Percentiles rank a stretch among this genome's conserved stretches.
Conservation (phyloP, 2,888 invertebrate genomes). For the Synergus umbraculus region DNA sequence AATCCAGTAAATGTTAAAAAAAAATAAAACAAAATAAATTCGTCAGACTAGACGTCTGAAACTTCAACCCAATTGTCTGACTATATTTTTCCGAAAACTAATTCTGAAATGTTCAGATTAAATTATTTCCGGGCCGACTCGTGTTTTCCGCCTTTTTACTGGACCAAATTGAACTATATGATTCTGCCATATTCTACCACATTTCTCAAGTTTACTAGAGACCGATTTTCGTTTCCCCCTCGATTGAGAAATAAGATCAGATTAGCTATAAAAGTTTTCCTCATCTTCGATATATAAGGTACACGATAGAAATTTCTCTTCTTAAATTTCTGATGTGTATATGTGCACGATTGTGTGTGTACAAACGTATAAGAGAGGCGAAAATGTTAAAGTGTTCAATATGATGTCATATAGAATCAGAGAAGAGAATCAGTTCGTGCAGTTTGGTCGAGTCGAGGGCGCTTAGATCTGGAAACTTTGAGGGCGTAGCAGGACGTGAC, state of each 20-base stretch:
- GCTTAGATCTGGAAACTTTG: constrained; percentile 27
- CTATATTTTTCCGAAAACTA: no score
- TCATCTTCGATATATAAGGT: constrained; percentile 20
- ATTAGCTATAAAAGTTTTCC: constrained; percentile 29
- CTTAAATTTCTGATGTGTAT: neutral
- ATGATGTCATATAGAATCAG: constrained; percentile 22
- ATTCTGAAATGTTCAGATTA: neutral
- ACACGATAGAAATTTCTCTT: constrained; percentile 17
- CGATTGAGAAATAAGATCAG: constrained; percentile 28
- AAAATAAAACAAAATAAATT: no score
- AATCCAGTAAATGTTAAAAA: no score
- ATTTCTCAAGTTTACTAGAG: neutral
- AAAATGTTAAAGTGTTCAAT: constrained; percentile 26
- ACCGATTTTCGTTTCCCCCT: constrained; percentile 6
- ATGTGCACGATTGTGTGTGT: neutral
- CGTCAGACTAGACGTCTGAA: no score
- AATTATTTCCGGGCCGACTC: neutral
- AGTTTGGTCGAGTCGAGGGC: constrained; percentile 27
- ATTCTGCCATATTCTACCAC: neutral
- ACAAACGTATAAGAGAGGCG: neutral
- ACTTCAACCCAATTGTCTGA: no score
- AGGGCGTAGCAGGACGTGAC: constrained; percentile 39
- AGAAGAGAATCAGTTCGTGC: constrained; percentile 36
- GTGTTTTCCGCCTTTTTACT: neutral
- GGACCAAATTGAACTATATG: neutral